Evolutionary conservation across 2,888 invertebrate genomes (phyloP).

Genomic region (Scaptomyza flava): DNA sequence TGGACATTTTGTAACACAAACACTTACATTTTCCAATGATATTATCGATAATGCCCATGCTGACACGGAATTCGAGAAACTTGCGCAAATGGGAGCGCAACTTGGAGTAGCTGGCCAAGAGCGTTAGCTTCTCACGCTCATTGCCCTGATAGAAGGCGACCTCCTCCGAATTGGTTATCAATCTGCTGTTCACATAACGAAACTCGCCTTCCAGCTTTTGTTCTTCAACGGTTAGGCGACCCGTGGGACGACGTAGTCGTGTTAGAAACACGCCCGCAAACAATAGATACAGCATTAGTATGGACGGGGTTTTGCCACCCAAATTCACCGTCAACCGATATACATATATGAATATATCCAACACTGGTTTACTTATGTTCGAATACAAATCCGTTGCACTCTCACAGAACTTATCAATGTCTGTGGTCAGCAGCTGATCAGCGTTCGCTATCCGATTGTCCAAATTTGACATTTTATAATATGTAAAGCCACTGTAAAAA

Average conservation of each 20-base stretch:
- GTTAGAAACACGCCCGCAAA: conserved; percentile 95
- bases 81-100: conserved; percentile 93
- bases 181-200: conserved; percentile 96
- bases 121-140: conserved; percentile 93
- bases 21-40: conserved; percentile 96
- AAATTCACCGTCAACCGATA: conserved; percentile 94
- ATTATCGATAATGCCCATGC: conserved; percentile 98
- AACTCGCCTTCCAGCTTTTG: conserved; percentile 99
- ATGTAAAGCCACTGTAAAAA: conserved; percentile 92
- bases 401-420: conserved; percentile 98
- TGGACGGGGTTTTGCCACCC: conserved; percentile 94
- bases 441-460: conserved; percentile 98
- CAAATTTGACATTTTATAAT: conserved; percentile 97
- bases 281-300: conserved; percentile 94
- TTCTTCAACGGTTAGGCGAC: conserved; percentile 94
- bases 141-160: conserved; percentile 90
- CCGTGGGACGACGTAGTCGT: conserved; percentile 94
- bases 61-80: conserved; percentile 94
- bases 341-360: conserved; percentile 97
- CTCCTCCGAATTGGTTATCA: conserved; percentile 99
- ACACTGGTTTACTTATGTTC: conserved; percentile 96
- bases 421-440: conserved; percentile 97
- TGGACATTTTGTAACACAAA: too few relatives aligned
- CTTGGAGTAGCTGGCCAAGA: conserved; percentile 95
- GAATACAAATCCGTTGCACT: conserved; percentile 98